These are phyloP conservation scores for Trinectes maculatus DNA, from an alignment of 2,113 vertebrate species.

Conservation along the genomic window DNA sequence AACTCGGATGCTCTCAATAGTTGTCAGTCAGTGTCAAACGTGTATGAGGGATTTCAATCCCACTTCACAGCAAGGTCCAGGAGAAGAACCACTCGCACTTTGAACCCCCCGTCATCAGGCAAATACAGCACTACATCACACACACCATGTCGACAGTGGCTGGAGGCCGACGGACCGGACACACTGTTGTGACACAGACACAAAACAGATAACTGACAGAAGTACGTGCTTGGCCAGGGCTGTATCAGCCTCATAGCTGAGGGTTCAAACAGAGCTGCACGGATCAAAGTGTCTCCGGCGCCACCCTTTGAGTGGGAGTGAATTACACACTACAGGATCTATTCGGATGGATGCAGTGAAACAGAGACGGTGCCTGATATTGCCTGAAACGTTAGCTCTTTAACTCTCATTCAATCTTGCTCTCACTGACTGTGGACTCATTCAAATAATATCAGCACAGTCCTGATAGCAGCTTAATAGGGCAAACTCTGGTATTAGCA, in stretches of 20 bases:
- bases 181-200: conserved; percentile 54
- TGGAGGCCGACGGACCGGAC: conserved; percentile 42
- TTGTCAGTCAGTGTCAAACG: conserved; percentile 75
- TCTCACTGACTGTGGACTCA: conserved; percentile 71
- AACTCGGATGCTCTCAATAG: conserved; percentile 69
- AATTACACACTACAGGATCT: conserved; percentile 54
- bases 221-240: conserved; percentile 45
- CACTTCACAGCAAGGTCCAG: conserved; percentile 71
- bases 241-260: conserved; percentile 56
- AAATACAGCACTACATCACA: conserved; percentile 31
- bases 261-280: conserved; percentile 61
- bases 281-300: conserved; percentile 60
- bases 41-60: conserved; percentile 59
- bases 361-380: conserved; percentile 73
- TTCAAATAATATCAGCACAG: conserved; percentile 77
- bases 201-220: conserved; percentile 54
- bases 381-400: conserved; percentile 77
- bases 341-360: conserved; percentile 62
- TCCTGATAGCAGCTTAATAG: conserved; percentile 81
- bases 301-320: conserved; percentile 64
- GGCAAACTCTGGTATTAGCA: conserved; percentile 81
- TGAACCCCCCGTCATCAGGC: conserved; percentile 58
- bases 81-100: conserved; percentile 62
- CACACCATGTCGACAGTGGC: conserved; percentile 20
- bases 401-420: conserved; percentile 60